Evolutionary conservation across 1,140 invertebrate species (phyloP).

Genomic region (Drosophila saltans): DNA sequence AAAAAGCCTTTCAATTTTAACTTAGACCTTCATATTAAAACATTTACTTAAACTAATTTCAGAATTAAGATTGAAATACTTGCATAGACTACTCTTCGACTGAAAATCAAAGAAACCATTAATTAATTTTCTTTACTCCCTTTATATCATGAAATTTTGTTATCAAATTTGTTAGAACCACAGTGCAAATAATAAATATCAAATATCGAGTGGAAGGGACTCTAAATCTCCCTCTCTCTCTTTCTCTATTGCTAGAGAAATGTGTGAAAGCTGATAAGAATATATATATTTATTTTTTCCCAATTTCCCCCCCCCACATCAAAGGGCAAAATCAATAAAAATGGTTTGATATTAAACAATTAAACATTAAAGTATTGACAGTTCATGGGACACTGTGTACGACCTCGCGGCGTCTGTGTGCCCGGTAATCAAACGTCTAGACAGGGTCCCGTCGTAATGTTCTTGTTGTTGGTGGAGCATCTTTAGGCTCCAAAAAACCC

Average conservation of each 20-base stretch:
- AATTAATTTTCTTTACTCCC: too few species aligned
- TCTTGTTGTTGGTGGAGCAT: slow-evolving; percentile 50
- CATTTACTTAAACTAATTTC: too few species aligned
- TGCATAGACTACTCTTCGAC: too few species aligned
- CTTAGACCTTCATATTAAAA: too few species aligned
- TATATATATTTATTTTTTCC: slow-evolving; percentile 29
- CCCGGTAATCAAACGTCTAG: slow-evolving; percentile 78
- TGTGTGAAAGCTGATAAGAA: slow-evolving; percentile 59
- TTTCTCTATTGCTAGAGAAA: neutral
- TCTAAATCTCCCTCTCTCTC: neutral
- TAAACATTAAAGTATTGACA: slow-evolving; percentile 44
- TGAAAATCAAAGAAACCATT: too few species aligned
- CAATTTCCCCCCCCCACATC: slow-evolving; percentile 14
- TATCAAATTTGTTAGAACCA: too few species aligned
- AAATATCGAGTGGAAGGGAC: slow-evolving; percentile 26
- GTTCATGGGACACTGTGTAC: slow-evolving; percentile 64
- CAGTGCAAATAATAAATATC: neutral
- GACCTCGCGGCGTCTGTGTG: slow-evolving; percentile 52
- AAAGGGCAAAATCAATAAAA: slow-evolving; percentile 51
- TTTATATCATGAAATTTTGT: too few species aligned
- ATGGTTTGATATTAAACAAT: slow-evolving; percentile 31
- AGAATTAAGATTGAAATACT: too few species aligned
- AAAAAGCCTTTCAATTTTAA: too few species aligned
- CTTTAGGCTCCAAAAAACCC: slow-evolving; percentile 43
- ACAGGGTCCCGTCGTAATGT: slow-evolving; percentile 43